A percentile compares a stretch with the other conserved stretches of the same genome.
Evolutionary conservation across 2,113 vertebrate species (phyloP).

Genomic region (Toxotes jaculatrix): DNA sequence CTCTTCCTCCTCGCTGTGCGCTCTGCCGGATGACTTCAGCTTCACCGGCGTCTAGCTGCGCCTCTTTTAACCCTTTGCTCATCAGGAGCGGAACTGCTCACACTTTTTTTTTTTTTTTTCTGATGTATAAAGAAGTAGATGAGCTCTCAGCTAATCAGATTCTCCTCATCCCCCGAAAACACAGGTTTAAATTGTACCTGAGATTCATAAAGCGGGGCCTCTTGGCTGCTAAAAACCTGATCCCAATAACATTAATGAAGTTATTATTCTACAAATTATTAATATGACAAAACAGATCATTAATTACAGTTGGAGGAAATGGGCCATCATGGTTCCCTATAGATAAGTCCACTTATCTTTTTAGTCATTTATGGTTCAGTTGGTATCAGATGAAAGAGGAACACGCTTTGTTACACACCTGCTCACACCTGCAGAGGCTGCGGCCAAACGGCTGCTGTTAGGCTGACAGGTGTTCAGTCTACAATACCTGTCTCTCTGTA

Average conservation of each 20-base stretch:
- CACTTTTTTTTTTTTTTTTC: background rate
- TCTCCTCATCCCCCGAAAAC: too few relatives aligned
- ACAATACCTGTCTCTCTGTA: slow-evolving; percentile 7
- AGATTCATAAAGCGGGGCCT: background rate
- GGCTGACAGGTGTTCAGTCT: slow-evolving; percentile 22
- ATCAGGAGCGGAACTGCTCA: slow-evolving; percentile 13
- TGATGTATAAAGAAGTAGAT: background rate
- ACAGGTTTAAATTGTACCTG: background rate
- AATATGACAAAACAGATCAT: background rate
- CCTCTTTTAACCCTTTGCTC: slow-evolving; percentile 82
- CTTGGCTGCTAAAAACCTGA: background rate
- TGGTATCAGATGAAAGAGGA: background rate
- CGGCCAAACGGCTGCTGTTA: slow-evolving; percentile 11
- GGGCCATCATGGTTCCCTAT: background rate
- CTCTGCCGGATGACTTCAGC: slow-evolving; percentile 77
- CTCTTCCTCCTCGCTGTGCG: slow-evolving; percentile 65
- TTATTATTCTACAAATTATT: background rate
- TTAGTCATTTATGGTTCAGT: background rate
- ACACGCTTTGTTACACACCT: slow-evolving; percentile 7
- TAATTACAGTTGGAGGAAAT: background rate
- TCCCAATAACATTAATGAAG: background rate
- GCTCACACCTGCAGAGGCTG: background rate
- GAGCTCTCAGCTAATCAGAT: background rate
- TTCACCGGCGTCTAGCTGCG: slow-evolving; percentile 73
- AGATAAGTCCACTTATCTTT: too few relatives aligned